Conservation (phyloP, 2,113 vertebrate species). For the Danionella cerebrum region DNA sequence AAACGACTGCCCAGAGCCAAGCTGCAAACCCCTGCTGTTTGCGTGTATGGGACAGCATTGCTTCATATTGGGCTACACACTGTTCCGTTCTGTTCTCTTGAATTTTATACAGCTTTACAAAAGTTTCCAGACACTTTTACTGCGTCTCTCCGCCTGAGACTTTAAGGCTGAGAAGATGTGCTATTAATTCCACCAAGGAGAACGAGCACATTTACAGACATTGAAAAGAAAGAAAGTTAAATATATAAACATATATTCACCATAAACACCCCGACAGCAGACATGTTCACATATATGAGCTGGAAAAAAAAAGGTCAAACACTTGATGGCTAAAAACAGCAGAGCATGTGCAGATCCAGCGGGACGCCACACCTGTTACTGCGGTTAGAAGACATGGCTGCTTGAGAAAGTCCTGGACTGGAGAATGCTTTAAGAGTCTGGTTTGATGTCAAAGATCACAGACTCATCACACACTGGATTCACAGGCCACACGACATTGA, state of each 20-base stretch:
- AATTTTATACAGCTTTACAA: slow-evolving; percentile 37
- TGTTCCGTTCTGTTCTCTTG: slow-evolving; percentile 36
- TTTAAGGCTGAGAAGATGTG: slow-evolving; percentile 40
- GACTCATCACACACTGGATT: slow-evolving; percentile 28
- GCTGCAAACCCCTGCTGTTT: slow-evolving; percentile 22
- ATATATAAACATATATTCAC: not conserved
- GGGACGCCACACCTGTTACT: slow-evolving; percentile 55
- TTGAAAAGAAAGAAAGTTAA: slow-evolving; percentile 15
- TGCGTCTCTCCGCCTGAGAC: slow-evolving; percentile 34
- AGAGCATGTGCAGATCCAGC: slow-evolving; percentile 28
- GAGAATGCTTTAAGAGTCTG: slow-evolving; percentile 33
- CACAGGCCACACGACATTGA: slow-evolving; percentile 39
- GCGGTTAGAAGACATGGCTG: slow-evolving; percentile 42
- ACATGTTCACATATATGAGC: not conserved
- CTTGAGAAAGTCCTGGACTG: slow-evolving; percentile 36
- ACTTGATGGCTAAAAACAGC: slow-evolving; percentile 35
- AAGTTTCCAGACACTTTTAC: slow-evolving; percentile 43
- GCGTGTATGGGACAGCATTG: slow-evolving; percentile 32
- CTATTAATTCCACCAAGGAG: slow-evolving; percentile 29
- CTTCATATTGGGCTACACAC: slow-evolving; percentile 42
- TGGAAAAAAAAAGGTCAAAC: not conserved
- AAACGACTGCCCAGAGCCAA: slow-evolving; percentile 24
- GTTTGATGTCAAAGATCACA: slow-evolving; percentile 42
- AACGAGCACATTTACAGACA: slow-evolving; percentile 21
- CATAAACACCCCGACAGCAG: slow-evolving; percentile 1